phyloP scores from a whole-genome alignment of 2,797 vertebrate species.

The Schizothorax lantsangensis region DNA sequence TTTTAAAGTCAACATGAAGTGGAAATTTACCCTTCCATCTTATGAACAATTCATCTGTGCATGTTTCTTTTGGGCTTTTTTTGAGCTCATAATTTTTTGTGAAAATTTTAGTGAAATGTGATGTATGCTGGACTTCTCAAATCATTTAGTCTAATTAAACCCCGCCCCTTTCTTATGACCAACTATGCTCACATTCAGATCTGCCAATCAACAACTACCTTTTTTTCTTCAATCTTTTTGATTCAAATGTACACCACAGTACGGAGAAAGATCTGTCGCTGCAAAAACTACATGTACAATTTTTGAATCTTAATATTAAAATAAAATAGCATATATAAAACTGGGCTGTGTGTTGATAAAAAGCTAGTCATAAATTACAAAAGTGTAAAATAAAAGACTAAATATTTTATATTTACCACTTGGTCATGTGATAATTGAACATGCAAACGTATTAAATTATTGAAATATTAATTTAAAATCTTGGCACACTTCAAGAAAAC shows the following conservation, averaged over 20 bases:
- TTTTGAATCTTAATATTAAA: not conserved
- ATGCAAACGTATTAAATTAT: not conserved
- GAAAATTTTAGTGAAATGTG: not conserved
- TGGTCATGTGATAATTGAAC: not conserved
- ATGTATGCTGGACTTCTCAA: not conserved
- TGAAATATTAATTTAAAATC: not conserved
- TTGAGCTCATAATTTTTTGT: not conserved
- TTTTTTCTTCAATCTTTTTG: too few species aligned
- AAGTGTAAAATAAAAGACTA: not conserved
- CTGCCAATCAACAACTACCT: not conserved
- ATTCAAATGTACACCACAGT: not conserved
- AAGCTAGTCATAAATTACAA: not conserved
- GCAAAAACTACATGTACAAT: not conserved
- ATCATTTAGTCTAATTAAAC: not conserved
- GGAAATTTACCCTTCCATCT: not conserved
- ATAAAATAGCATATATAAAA: not conserved
- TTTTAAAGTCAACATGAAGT: not conserved
- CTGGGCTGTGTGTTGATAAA: not conserved
- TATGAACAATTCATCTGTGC: not conserved
- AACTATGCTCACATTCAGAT: not conserved
- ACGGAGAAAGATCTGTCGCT: rapidly evolving
- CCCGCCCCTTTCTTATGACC: not conserved
- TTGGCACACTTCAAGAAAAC: not conserved
- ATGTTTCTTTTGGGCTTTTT: not conserved
- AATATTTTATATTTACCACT: too few species aligned